Conservation (phyloP, 64 coral and sea anemone species). For the Dendrophyllia cribrosa region DNA sequence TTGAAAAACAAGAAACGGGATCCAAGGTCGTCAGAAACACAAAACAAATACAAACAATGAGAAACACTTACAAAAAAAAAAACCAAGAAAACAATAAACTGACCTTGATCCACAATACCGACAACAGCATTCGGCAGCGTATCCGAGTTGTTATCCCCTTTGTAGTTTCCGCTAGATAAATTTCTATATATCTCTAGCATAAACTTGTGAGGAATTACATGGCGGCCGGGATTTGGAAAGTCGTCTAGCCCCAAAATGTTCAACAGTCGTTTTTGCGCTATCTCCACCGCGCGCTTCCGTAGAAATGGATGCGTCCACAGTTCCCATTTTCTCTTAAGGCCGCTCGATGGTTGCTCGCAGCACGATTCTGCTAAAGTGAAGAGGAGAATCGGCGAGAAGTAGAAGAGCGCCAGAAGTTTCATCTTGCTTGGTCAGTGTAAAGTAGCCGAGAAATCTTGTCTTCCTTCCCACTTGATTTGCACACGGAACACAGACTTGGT, state of each 20-base stretch:
- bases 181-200: conserved; percentile 94
- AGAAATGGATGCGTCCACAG: conserved; percentile 68
- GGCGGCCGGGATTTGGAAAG: conserved; percentile 75
- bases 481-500: conserved; percentile 2
- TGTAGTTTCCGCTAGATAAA: conserved; percentile 69
- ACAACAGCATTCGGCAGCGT: conserved; percentile 75
- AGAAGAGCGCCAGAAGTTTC: conserved; percentile 32
- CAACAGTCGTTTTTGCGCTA: conserved; percentile 87
- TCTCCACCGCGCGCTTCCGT: conserved; percentile 81
- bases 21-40: conserved; percentile 32
- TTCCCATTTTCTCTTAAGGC: conserved; percentile 74
- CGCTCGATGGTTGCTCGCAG: conserved; percentile 42
- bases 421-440: conserved; percentile 22
- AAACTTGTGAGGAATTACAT: conserved; percentile 85
- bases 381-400: conserved; percentile 44
- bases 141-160: conserved; percentile 23
- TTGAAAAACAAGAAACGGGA: conserved; percentile 62
- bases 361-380: conserved; percentile 49
- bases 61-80: conserved; percentile 74
- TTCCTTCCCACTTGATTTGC: conserved; percentile 52
- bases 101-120: conserved; percentile 94
- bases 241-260: conserved; percentile 79
- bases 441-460: conserved; percentile 3
- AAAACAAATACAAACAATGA: conserved; percentile 91
- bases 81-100: conserved; percentile 61